Base-by-base conservation (phyloP, 2,113 vertebrate species). In the Nothobranchius kuhntae region DNA sequence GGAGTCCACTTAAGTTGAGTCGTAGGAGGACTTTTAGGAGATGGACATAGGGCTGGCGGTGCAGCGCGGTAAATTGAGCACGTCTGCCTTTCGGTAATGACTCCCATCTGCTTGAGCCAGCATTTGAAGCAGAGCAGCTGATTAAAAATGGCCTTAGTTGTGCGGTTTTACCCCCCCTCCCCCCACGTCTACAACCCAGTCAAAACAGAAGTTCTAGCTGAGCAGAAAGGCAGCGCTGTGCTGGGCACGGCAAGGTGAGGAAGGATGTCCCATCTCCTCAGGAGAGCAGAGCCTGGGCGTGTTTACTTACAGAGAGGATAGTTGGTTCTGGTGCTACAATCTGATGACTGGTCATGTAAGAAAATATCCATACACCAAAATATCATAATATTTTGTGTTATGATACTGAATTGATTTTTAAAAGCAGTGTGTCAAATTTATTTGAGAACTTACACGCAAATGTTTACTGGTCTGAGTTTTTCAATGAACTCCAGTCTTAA, bases 21-120 rank as follows among this genome's bases (percentile, higher is more conserved):
- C 30, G 35, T 12, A 47, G n/a, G 63, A 60, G 53, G 81, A 73
- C 58, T 60, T 74, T 62, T 13, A 71, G 62, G 57, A 75, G 67
- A 64, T 52, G 47, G 67, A 65, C 76, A n/a, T 56, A 55, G 74
- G 61, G 73, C 73, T 79, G 82, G 74, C 87, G 56, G 68, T 51
- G 80, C 77, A 21, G 52, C 42, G 67, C 69, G 50, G 83, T 84
- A 83, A 88, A 91, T 85, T 76, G 87, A 89, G 82, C 75, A 73
- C 56, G 80, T 89, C 87, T 87, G 88, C 85, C 77, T 40, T 80
- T 59, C 68, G 14, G 73, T 90, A 89, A 89, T 87, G 87, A 89
- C 85, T 89, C 76, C 86, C 88, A 87, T 89, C 85, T 88, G 90
- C 81, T 86, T 45, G 65, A 77, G 77, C 68, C 81, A 56, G 83